phyloP scores from a whole-genome alignment of 2,797 vertebrate genomes.

The Sebastiscus tertius region DNA sequence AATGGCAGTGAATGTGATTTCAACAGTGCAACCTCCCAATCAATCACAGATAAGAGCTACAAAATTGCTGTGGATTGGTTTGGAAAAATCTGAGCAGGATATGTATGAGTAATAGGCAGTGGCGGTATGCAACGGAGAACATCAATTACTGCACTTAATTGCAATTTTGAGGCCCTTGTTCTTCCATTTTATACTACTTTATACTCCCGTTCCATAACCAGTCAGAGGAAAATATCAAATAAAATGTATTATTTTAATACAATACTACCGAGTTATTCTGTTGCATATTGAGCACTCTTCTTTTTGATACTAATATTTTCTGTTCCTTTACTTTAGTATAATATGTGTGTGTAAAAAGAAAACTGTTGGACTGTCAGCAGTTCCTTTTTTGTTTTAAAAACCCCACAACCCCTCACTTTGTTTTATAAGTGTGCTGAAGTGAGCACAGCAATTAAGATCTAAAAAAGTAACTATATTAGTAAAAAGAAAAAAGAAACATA shows the following conservation, averaged over 20 bases:
- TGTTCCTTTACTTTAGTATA: background rate
- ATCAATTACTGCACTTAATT: background rate
- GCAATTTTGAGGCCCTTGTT: background rate
- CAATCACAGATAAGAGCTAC: background rate
- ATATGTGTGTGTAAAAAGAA: background rate
- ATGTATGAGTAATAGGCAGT: background rate
- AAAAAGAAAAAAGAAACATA: background rate
- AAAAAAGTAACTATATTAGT: background rate
- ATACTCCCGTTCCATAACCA: background rate
- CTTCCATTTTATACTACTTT: background rate
- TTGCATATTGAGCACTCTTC: background rate
- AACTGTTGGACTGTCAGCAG: background rate
- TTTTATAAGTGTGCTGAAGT: background rate
- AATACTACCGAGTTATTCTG: background rate
- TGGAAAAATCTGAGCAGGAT: background rate
- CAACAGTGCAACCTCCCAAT: too few species aligned
- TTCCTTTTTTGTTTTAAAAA: background rate
- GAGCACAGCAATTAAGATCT: background rate
- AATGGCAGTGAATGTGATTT: background rate
- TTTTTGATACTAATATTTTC: background rate
- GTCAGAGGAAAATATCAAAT: background rate
- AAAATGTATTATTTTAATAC: background rate
- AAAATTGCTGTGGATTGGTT: background rate
- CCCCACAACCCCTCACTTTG: background rate
- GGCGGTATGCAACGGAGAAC: background rate